Conservation (phyloP, 2,888 invertebrate species). For the Metacarcinus magister region DNA sequence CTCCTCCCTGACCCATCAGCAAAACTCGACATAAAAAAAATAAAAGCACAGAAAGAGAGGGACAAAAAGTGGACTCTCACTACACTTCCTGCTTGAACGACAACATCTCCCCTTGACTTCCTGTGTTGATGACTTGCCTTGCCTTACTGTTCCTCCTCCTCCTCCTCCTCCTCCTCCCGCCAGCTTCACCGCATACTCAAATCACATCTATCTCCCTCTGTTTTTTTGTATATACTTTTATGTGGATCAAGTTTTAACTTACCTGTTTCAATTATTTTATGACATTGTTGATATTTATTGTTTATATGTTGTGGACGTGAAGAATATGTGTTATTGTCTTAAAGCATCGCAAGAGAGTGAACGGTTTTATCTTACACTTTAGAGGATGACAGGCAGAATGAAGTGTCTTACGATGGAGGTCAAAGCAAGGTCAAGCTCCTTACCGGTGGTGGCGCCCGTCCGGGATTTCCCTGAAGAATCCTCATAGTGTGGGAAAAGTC, state of each 20-base stretch:
- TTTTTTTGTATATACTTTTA: no score
- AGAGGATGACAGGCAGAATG: no score
- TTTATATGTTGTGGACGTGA: neutral
- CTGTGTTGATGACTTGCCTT: conserved; percentile 36
- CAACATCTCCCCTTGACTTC: conserved; percentile 38
- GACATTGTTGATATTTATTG: no score
- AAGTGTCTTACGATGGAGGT: neutral
- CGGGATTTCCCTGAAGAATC: neutral
- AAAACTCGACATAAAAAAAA: neutral
- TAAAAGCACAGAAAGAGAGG: conserved; percentile 28
- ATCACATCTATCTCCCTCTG: no score
- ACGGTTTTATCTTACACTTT: neutral
- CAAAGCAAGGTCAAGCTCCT: neutral
- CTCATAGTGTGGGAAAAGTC: neutral
- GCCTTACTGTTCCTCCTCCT: neutral
- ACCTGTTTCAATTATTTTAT: no score
- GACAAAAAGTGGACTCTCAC: conserved; percentile 42
- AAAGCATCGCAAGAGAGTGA: neutral
- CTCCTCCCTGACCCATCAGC: neutral
- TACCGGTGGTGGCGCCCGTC: neutral
- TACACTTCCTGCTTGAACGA: conserved; percentile 46
- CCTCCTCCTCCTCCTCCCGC: neutral
- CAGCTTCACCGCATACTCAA: no score
- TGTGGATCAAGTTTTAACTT: no score
- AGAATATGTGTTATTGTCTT: neutral